Base-by-base conservation (phyloP, 37 sponge, comb jelly and placozoan species). In the Ephydatia muelleri region DNA sequence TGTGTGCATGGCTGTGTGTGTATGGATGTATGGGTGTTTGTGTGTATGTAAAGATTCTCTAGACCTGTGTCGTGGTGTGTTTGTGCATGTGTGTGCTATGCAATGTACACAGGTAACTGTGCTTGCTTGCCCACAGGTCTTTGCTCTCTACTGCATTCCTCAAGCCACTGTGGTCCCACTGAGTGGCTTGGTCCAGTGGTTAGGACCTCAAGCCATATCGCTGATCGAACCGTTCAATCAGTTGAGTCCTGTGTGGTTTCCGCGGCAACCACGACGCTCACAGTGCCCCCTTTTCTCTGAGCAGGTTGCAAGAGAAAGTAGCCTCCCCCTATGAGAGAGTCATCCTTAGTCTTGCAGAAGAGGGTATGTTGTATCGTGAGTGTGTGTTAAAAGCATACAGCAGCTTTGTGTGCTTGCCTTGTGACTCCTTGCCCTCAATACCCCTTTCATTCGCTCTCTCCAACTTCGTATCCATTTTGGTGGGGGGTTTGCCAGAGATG, bases 251-350 rank as follows among this genome's bases (percentile, higher is more conserved):
- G 27, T 78, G 79, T 78, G 65, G 22, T 47, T 78, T 30, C 37
- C 29, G 37, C 11, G 37, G 31, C 32, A 38, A 34, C 5, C 3
- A 26, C 40, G 35, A 4, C 77, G 8, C 34, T 75, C 5, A 26
- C 26, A 38, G 35, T 75, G 37, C 6, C 47, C 8, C 47, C 8
- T 31, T 49, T 39, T 66, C 72, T 32, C n/a, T 34, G 38, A 28
- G 25, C 78, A 80, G 81, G 35, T 19, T 80, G 5, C 78, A 69
- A 57, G 27, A 12, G 19, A 69, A 49, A 65, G 26, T 38, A 1
- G 11, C 73, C 32, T 85, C 75, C 21, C 86, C 70, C 3, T 49
- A 48, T 67, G 84, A 85, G 75, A 81, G 90, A 33, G 90, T 93
- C 75, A 78, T 88, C 26, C 66, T 82, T 72, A 69, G 82, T 23